Evolutionary conservation across 1,140 invertebrate genomes (phyloP).

Genomic region (Aricia agestis): DNA sequence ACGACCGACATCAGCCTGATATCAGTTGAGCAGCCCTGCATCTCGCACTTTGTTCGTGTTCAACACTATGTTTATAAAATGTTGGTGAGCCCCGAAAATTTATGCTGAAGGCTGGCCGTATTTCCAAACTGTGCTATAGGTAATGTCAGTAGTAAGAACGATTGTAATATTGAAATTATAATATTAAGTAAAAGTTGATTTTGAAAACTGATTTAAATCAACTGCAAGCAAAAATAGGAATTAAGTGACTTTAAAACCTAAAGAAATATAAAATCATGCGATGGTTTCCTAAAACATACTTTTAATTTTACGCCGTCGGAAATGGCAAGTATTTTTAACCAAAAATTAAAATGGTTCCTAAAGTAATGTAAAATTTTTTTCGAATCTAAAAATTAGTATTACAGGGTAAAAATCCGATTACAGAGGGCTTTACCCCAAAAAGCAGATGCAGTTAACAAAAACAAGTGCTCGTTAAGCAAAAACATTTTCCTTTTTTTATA

Average conservation of each 20-base stretch:
- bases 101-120: background rate
- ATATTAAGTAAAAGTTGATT: too few relatives aligned
- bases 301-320: too few relatives aligned
- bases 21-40: slow-evolving; percentile 45
- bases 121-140: background rate
- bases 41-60: slow-evolving; percentile 38
- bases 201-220: too few relatives aligned
- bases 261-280: too few relatives aligned
- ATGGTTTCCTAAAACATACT: too few relatives aligned
- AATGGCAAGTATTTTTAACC: slow-evolving; percentile 15
- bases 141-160: too few relatives aligned
- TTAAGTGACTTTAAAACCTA: too few relatives aligned
- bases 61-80: slow-evolving; percentile 20
- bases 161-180: too few relatives aligned
- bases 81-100: slow-evolving; percentile 1
- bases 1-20: slow-evolving; percentile 58
- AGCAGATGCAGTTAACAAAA: slow-evolving; percentile 15
- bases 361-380: slow-evolving; percentile 6
- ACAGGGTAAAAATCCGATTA: background rate
- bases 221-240: too few relatives aligned
- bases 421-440: slow-evolving; percentile 1
- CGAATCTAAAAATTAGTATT: slow-evolving; percentile 3
- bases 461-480: slow-evolving; percentile 7
- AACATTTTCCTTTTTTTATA: slow-evolving; percentile 14
- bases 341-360: background rate